phyloP scores from a whole-genome alignment of 2,888 invertebrate genomes.

The Hyalella azteca region DNA sequence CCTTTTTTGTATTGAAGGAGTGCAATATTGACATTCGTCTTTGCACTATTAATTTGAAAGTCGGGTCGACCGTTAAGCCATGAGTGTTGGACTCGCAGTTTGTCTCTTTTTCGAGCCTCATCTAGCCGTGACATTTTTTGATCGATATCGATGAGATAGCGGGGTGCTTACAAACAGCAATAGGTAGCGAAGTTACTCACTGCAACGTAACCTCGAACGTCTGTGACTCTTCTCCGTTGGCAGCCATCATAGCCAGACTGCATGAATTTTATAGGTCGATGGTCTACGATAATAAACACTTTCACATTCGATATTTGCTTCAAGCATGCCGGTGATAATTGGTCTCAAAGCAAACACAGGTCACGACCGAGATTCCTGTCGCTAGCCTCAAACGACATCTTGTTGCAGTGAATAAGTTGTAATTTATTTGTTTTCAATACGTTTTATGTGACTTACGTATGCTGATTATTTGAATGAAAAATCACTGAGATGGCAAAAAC shows the following conservation, averaged over 20 bases:
- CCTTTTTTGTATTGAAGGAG: too few species aligned
- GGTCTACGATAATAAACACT: slow-evolving; percentile 10
- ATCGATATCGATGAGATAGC: background rate
- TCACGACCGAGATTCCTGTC: background rate
- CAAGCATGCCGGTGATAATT: background rate
- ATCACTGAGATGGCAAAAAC: too few species aligned
- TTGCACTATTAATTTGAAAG: background rate
- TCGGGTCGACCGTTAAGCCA: background rate
- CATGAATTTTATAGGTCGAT: slow-evolving; percentile 24
- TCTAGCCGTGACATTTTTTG: background rate
- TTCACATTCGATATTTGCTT: background rate
- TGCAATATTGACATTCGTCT: too few species aligned
- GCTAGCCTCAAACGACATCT: too few species aligned
- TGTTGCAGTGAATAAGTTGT: too few species aligned
- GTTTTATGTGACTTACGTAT: background rate
- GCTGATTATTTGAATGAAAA: background rate
- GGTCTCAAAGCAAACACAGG: background rate
- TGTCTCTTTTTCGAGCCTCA: background rate
- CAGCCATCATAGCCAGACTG: background rate
- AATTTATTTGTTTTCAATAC: background rate
- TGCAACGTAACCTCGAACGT: background rate
- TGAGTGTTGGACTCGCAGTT: background rate
- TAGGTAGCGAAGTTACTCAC: background rate
- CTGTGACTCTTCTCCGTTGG: background rate
- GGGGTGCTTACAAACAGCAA: background rate